A percentile compares a stretch with the other conserved stretches of the same genome.
Evolutionary conservation across 2,888 invertebrate genomes (phyloP).

Genomic region (Ophion costatus): DNA sequence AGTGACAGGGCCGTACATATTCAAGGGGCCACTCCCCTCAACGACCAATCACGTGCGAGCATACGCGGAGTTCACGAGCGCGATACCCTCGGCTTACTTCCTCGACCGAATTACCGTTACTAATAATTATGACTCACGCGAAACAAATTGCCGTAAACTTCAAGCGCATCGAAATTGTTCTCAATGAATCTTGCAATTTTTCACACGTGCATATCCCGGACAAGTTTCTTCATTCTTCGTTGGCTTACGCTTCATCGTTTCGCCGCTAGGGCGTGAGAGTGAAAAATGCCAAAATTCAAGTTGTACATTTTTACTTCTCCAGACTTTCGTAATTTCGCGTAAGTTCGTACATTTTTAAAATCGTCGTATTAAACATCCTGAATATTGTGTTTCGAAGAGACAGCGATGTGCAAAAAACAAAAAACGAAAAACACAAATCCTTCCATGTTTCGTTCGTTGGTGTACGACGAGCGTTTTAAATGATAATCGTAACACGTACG

Average conservation of each 20-base stretch:
- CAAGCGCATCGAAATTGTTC: not conserved
- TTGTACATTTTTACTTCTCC: not conserved
- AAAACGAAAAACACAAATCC: too few relatives aligned
- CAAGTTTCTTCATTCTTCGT: not conserved
- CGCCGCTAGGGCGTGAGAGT: constrained; percentile 28
- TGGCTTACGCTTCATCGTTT: not conserved
- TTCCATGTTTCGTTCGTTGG: too few relatives aligned
- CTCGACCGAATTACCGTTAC: constrained; percentile 10
- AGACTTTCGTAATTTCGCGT: not conserved
- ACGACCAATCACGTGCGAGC: constrained; percentile 9
- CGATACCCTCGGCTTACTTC: not conserved
- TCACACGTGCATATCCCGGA: not conserved
- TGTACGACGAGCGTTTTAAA: not conserved
- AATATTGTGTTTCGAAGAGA: too few relatives aligned
- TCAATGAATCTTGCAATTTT: not conserved
- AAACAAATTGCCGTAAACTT: constrained; percentile 1
- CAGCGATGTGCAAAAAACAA: too few relatives aligned
- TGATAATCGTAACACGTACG: too few relatives aligned
- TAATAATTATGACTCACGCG: not conserved
- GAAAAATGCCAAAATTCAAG: not conserved
- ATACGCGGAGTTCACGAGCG: constrained; percentile 14
- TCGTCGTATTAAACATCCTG: too few relatives aligned
- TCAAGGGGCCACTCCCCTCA: not conserved
- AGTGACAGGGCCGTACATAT: constrained; percentile 33
- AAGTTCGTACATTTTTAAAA: not conserved